phyloP scores from a whole-genome alignment of 2,888 invertebrate genomes.

The Perizoma affinitatum region DNA sequence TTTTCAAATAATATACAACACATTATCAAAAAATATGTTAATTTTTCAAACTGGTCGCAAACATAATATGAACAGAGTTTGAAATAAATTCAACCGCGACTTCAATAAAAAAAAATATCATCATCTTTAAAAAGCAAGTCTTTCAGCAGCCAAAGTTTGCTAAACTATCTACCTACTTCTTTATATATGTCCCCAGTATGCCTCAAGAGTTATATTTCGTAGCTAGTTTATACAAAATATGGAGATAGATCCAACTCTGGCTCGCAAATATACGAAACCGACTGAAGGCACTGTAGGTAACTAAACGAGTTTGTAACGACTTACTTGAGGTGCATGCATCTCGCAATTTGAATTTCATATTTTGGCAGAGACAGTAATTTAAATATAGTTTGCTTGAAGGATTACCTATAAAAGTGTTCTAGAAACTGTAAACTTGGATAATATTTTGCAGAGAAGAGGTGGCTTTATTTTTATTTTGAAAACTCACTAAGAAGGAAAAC shows the following conservation, averaged over 20 bases:
- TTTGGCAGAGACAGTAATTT: conserved; percentile 51
- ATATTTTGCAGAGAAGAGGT: conserved; percentile 12
- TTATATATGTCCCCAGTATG: neutral
- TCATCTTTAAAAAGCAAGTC: no score
- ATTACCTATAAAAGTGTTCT: conserved; percentile 41
- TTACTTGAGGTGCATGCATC: conserved; percentile 60
- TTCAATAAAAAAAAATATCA: no score
- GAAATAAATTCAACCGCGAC: no score
- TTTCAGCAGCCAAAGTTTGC: no score
- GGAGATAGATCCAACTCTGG: conserved; percentile 21
- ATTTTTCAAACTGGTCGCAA: no score
- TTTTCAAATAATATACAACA: no score
- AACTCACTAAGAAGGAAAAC: conserved; percentile 4
- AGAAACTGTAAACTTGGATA: conserved; percentile 31
- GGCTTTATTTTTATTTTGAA: conserved; percentile 14
- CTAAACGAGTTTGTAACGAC: conserved; percentile 69
- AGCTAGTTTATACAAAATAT: conserved; percentile 17
- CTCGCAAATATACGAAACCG: conserved; percentile 43
- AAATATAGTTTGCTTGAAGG: conserved; percentile 42
- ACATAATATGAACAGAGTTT: no score
- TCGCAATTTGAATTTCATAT: conserved; percentile 62
- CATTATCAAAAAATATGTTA: no score
- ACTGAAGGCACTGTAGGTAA: conserved; percentile 46
- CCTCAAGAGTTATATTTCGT: conserved; percentile 15
- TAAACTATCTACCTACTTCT: no score